phyloP scores from a whole-genome alignment of 2,797 vertebrate species.

The Galagoides demidoff region DNA sequence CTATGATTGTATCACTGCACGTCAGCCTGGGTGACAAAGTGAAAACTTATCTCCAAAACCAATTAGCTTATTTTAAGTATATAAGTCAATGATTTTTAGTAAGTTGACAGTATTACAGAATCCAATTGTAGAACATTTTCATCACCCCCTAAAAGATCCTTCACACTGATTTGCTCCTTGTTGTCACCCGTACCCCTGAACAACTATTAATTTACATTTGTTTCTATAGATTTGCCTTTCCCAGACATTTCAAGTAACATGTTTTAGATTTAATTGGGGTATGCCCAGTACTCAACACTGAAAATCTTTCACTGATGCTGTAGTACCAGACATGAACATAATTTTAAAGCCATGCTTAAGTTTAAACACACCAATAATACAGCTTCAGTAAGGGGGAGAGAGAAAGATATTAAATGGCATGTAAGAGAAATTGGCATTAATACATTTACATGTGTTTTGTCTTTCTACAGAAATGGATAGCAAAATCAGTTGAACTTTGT shows the following conservation, averaged over 20 bases:
- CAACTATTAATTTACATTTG: background rate
- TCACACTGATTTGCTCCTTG: background rate
- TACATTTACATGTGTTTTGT: conserved; percentile 42
- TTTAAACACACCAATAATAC: conserved; percentile 4
- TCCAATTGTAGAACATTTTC: conserved; percentile 9
- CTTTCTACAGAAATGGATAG: conserved; percentile 64
- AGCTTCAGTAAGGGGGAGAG: background rate
- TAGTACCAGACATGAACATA: background rate
- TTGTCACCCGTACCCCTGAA: background rate
- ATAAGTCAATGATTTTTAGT: conserved; percentile 38
- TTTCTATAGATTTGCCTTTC: background rate
- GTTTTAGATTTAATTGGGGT: conserved; percentile 30
- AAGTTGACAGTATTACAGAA: background rate
- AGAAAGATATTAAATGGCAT: conserved; percentile 39
- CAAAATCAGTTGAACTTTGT: conserved; percentile 70
- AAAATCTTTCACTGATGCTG: background rate
- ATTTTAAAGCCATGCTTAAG: conserved; percentile 38
- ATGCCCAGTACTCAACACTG: background rate
- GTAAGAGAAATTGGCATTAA: conserved; percentile 49
- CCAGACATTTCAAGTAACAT: background rate
- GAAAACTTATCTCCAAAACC: background rate
- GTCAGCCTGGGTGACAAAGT: background rate
- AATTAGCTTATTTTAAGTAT: conserved; percentile 31
- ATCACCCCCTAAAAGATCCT: background rate
- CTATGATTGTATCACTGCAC: background rate